A percentile compares a stretch with the other conserved stretches of the same genome.
phyloP scores from a whole-genome alignment of 2,113 vertebrate genomes.

The Myiopsitta monachus region DNA sequence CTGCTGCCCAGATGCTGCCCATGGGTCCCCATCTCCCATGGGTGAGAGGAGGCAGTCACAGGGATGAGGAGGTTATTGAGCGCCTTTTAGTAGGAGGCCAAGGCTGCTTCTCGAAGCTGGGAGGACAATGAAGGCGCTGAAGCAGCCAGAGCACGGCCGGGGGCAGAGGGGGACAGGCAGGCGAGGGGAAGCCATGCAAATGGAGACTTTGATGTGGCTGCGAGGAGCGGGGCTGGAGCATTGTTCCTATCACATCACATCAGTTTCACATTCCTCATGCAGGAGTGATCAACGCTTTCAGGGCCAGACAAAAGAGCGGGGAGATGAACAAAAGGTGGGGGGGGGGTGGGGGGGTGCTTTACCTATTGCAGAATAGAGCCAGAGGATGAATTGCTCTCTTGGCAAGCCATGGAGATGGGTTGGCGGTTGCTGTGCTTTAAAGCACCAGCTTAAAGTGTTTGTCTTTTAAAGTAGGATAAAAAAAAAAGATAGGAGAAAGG shows the following conservation, averaged over 20 bases:
- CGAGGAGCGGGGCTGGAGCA: neutral
- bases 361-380: conserved; percentile 57
- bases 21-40: neutral
- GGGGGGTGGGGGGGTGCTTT: conserved; percentile 13
- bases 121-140: conserved; percentile 59
- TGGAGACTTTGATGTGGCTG: conserved; percentile 60
- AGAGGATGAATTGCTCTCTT: conserved; percentile 65
- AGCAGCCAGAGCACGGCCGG: conserved; percentile 38
- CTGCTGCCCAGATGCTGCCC: neutral
- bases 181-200: conserved; percentile 64
- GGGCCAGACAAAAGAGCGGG: conserved; percentile 45
- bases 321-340: conserved; percentile 57
- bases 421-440: conserved; percentile 50
- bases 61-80: neutral
- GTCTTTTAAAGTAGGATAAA: neutral
- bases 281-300: conserved; percentile 63
- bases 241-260: conserved; percentile 67
- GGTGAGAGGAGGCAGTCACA: neutral
- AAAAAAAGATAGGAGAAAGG: neutral
- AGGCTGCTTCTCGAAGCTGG: neutral
- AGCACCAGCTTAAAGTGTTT: conserved; percentile 59
- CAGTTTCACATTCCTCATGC: conserved; percentile 68
- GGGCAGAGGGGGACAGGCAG: conserved; percentile 57
- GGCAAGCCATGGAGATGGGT: conserved; percentile 49
- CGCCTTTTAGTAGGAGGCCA: neutral